Evolutionary conservation across 2,797 vertebrate genomes (phyloP).

Genomic region (Lates japonicus): DNA sequence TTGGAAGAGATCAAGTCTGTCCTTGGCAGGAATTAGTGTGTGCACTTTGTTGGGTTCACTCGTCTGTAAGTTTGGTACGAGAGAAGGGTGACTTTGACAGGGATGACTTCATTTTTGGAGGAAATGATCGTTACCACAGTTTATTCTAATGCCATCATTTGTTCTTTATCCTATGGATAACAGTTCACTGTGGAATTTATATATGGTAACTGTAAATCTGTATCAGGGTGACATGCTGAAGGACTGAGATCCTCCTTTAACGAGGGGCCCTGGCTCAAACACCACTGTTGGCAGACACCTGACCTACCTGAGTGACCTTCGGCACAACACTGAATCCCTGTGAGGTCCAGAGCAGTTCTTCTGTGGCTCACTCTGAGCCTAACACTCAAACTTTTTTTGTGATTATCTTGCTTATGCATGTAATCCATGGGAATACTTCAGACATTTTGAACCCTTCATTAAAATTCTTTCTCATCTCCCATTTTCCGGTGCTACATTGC

Average conservation of each 20-base stretch:
- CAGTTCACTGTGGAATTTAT: neutral
- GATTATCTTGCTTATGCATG: neutral
- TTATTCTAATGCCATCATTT: neutral
- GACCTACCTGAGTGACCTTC: neutral
- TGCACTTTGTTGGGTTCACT: conserved; percentile 45
- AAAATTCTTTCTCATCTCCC: neutral
- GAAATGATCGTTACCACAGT: neutral
- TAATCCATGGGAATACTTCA: neutral
- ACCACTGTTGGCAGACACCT: neutral
- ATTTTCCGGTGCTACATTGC: conserved; percentile 54
- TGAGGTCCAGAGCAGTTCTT: neutral
- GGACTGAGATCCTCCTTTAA: neutral
- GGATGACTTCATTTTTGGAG: conserved; percentile 26
- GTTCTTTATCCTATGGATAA: neutral
- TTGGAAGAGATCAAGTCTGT: conserved; percentile 58
- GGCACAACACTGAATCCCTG: neutral
- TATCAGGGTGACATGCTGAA: neutral
- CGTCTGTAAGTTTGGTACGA: conserved; percentile 24
- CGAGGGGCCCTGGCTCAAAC: neutral
- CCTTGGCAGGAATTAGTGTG: conserved; percentile 64
- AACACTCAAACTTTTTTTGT: neutral
- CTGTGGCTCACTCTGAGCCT: neutral
- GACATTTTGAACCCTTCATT: neutral
- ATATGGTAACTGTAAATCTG: neutral
- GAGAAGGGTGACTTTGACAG: conserved; percentile 65